Evolutionary conservation across 1,140 invertebrate genomes (phyloP).

Genomic region (Caenorhabditis brenneri): DNA sequence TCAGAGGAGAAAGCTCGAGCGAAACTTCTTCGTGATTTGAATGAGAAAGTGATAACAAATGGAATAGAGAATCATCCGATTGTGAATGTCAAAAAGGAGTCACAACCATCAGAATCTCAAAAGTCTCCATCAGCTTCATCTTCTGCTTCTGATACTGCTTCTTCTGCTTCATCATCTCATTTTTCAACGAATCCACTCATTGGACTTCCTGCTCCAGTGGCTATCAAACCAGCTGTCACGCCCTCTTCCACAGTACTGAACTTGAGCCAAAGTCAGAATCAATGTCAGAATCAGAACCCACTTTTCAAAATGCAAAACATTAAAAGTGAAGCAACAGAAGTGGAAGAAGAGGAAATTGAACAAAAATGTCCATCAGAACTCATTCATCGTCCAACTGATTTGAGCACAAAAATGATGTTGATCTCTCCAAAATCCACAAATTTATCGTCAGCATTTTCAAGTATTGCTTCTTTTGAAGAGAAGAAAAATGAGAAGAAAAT

Average conservation of each 20-base stretch:
- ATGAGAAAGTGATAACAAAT: conserved; percentile 26
- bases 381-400: conserved; percentile 21
- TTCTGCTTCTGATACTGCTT: conserved; percentile 48
- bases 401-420: neutral
- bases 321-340: conserved; percentile 36
- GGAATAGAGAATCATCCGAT: conserved; percentile 9
- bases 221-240: neutral
- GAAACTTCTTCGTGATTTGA: conserved; percentile 37
- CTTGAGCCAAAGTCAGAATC: conserved; percentile 28
- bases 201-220: conserved; percentile 45
- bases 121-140: conserved; percentile 48
- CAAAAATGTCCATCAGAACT: neutral
- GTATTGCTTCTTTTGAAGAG: neutral
- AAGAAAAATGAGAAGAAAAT: conserved; percentile 16
- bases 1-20: conserved; percentile 47
- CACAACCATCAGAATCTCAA: conserved; percentile 31
- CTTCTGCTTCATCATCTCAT: conserved; percentile 39
- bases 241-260: neutral
- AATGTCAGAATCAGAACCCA: conserved; percentile 32
- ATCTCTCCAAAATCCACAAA: neutral
- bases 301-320: neutral
- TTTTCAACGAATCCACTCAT: conserved; percentile 44
- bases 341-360: conserved; percentile 28
- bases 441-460: conserved; percentile 35
- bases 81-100: neutral